phyloP scores from a whole-genome alignment of 2,888 invertebrate genomes.

The Luffia ferchaultella region DNA sequence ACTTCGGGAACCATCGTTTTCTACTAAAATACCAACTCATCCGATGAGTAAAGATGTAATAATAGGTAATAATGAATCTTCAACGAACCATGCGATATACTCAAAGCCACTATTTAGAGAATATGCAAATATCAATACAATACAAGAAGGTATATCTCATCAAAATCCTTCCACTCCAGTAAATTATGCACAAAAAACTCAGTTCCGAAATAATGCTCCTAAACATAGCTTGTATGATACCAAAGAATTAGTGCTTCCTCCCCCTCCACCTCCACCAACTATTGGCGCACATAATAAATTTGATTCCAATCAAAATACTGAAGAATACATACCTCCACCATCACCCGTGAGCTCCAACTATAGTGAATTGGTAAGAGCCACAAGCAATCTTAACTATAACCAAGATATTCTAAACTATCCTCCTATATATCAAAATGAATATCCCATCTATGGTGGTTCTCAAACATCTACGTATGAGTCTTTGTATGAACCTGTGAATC shows the following conservation, averaged over 20 bases:
- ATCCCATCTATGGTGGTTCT: constrained; percentile 42
- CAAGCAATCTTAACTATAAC: constrained; percentile 65
- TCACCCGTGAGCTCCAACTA: constrained; percentile 92
- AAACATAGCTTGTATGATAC: constrained; percentile 31
- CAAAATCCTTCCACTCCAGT: not conserved
- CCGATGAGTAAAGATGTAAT: constrained; percentile 21
- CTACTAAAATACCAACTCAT: constrained; percentile 61
- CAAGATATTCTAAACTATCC: constrained; percentile 69
- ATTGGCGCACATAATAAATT: constrained; percentile 53
- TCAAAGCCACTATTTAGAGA: constrained; percentile 25
- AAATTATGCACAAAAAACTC: not conserved
- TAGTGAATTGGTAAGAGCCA: constrained; percentile 84
- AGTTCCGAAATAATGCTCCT: not conserved
- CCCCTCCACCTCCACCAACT: constrained; percentile 59
- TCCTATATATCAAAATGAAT: constrained; percentile 73
- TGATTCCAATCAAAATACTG: constrained; percentile 49
- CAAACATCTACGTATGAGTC: constrained; percentile 79
- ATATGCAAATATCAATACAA: constrained; percentile 35
- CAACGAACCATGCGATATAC: too few species aligned
- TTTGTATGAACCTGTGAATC: constrained; percentile 91
- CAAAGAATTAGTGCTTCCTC: constrained; percentile 69
- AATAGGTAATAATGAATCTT: constrained; percentile 40
- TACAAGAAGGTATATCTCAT: not conserved
- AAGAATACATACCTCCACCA: constrained; percentile 82
- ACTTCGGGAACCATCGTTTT: constrained; percentile 77